phyloP scores from a whole-genome alignment of 2,113 vertebrate genomes.

The Euleptes europaea region DNA sequence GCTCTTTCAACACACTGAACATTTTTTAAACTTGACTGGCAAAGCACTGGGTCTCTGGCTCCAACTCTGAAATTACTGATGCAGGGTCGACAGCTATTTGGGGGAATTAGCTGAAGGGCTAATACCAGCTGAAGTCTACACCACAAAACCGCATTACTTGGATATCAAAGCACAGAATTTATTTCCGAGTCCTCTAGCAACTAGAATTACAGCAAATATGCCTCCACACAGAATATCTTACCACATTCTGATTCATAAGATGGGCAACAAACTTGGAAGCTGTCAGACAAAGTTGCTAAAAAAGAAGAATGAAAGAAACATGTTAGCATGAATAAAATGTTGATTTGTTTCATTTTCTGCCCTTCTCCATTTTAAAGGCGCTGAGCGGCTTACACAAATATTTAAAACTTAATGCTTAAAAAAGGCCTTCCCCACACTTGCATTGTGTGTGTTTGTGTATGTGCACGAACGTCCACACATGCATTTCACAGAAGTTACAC shows the following conservation, averaged over 20 bases:
- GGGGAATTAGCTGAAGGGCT: background rate
- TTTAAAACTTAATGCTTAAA: background rate
- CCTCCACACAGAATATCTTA: conserved; percentile 70
- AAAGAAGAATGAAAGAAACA: conserved; percentile 45
- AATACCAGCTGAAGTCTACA: background rate
- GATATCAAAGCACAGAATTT: too few relatives aligned
- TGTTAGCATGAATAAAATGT: background rate
- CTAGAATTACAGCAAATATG: background rate
- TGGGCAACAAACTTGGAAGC: conserved; percentile 97
- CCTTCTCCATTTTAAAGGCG: background rate
- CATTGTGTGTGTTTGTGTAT: background rate
- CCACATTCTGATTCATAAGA: conserved; percentile 99
- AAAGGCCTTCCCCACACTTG: background rate
- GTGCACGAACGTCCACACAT: background rate
- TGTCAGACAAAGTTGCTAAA: conserved; percentile 95
- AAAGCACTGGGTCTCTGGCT: background rate
- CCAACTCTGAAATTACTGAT: background rate
- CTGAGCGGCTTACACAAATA: background rate
- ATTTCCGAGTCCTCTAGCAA: background rate
- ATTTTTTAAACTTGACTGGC: background rate
- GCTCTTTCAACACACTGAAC: background rate
- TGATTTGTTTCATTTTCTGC: background rate
- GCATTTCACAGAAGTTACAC: too few relatives aligned
- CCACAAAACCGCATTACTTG: background rate
- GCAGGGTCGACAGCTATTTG: background rate